These are phyloP conservation scores for Panzeria rudis DNA, from an alignment of 2,888 invertebrate genomes.

Conservation along the genomic window DNA sequence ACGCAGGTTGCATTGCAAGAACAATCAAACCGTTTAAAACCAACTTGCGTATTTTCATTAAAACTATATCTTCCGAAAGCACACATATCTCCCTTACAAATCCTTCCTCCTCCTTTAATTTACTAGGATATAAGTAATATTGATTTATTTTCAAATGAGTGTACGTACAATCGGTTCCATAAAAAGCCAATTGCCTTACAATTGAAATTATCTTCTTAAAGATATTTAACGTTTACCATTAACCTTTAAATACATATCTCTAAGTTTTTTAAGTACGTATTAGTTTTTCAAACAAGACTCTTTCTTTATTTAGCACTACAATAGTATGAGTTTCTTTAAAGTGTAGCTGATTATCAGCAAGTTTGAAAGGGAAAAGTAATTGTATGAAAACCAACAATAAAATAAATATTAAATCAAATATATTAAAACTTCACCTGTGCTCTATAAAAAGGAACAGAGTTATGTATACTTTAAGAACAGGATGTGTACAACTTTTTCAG, in stretches of 20 bases:
- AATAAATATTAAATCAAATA: constrained; percentile 32
- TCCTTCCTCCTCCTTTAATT: too few relatives aligned
- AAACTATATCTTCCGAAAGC: too few relatives aligned
- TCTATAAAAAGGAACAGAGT: not conserved
- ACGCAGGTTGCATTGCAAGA: too few relatives aligned
- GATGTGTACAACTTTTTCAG: not conserved
- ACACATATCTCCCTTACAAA: too few relatives aligned
- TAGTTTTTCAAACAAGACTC: not conserved
- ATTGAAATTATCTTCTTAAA: not conserved
- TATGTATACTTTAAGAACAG: not conserved
- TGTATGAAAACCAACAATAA: not conserved
- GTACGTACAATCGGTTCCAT: not conserved
- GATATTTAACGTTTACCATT: not conserved
- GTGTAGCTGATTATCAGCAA: not conserved
- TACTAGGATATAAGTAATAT: not conserved
- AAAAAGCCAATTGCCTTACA: not conserved
- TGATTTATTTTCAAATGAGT: not conserved
- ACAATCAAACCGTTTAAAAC: too few relatives aligned
- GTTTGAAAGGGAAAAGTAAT: not conserved
- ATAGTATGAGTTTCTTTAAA: constrained; percentile 14
- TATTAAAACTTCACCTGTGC: constrained; percentile 7
- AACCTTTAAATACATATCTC: not conserved
- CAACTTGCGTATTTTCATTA: too few relatives aligned
- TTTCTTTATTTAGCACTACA: not conserved
- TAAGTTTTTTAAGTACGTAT: not conserved